Percentiles rank a stretch among this genome's conserved stretches.
Evolutionary conservation across 2,888 invertebrate genomes (phyloP).

Genomic region (Synanthedon vespiformis): DNA sequence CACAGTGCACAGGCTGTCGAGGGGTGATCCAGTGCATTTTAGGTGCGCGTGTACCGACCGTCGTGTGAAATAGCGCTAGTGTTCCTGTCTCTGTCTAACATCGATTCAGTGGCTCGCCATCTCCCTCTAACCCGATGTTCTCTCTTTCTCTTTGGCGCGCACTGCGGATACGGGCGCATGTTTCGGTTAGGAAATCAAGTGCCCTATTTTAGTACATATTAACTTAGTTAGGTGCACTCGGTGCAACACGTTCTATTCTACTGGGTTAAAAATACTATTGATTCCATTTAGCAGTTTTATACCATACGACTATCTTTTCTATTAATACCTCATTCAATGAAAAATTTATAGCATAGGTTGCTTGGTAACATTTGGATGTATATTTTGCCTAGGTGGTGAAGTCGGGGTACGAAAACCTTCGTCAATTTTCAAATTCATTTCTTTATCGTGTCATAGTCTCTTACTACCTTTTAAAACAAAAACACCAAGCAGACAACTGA

Average conservation of each 20-base stretch:
- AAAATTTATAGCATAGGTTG: too few species aligned
- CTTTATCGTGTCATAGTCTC: too few species aligned
- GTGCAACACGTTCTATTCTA: slow-evolving; percentile 5
- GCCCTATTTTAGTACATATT: slow-evolving; percentile 33
- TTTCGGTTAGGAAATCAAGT: slow-evolving; percentile 16
- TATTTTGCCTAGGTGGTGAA: too few species aligned
- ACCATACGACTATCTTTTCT: too few species aligned
- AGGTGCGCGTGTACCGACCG: slow-evolving; percentile 42
- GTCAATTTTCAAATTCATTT: too few species aligned
- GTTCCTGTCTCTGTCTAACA: slow-evolving; percentile 24
- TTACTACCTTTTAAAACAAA: too few species aligned
- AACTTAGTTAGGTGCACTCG: slow-evolving; percentile 12
- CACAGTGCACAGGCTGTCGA: slow-evolving; percentile 1
- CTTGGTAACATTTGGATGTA: too few species aligned
- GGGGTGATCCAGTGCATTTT: slow-evolving; percentile 34
- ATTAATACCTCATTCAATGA: too few species aligned
- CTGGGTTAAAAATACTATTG: slow-evolving; percentile 15
- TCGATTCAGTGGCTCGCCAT: slow-evolving; percentile 49
- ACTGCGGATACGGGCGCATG: slow-evolving; percentile 39
- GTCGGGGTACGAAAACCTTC: too few species aligned
- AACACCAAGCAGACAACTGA: too few species aligned
- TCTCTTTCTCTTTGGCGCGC: slow-evolving; percentile 25
- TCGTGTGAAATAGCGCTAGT: slow-evolving; percentile 26
- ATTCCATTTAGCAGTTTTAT: too few species aligned
- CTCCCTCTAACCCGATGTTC: slow-evolving; percentile 35